Evolutionary conservation across 2,113 vertebrate species (phyloP), one percentile per base, ranked within the genome.

Genomic region (Dendropsophus ebraccatus): DNA sequence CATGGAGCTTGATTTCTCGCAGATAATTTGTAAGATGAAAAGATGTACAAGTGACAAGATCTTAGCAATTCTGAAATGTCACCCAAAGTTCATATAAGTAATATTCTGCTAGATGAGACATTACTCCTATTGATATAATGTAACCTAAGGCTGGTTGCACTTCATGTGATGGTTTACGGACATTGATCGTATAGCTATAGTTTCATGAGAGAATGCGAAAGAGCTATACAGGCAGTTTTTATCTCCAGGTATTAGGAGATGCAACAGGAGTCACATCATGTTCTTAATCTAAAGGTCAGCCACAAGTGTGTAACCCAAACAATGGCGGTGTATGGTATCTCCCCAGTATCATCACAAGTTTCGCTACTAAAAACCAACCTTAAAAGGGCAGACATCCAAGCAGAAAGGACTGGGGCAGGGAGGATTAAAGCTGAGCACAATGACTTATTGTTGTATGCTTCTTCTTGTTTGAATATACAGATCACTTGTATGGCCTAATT

Each of bases 1-100:
- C 21, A 21, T 30, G 12, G 60, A 65, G 60, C 25, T 30, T 30
- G 60, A 30, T 65, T 65, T 12, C 60, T 65, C 13, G 60, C 11
- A 30, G 60, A 65, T 65, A 30, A 28, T 30, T 70, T 70, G 67
- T 70, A 70, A 35, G 67, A 70, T 70, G 16, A 70, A 70, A 70
- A 70, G 32, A 70, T 17, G 32, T 35, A 70, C 67, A 70, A 37
- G 67, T 37, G 67, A 70, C 32, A 70, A 70, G 67, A 37, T 70
- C 67, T 70, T 35, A 70, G 67, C 60, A 28, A 28, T 30, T 65
- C 9, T 28, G 25, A 30, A 65, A 65, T 65, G 60, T 70, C 32
- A 32, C 32, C 1, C 16, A 70, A 70, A 32, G 28, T 70, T 70
- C 67, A 70, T 70, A 37, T 70, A 70, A 70, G 67, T 70, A 70